phyloP scores from a whole-genome alignment of 1,140 invertebrate species.

The Brachionus manjavacas region DNA sequence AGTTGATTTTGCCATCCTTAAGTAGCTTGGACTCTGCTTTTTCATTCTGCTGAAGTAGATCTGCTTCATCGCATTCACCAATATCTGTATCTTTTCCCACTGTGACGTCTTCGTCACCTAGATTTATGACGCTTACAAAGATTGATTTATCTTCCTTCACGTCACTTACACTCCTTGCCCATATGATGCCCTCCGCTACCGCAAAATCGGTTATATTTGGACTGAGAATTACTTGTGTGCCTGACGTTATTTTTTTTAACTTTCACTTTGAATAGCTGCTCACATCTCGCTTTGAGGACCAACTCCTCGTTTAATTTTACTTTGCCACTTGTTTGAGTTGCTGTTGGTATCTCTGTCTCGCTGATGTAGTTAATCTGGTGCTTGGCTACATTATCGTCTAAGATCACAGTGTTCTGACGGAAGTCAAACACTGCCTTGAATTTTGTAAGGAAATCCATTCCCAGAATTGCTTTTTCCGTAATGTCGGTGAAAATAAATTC shows the following conservation, averaged over 20 bases:
- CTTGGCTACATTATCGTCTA: too few relatives aligned
- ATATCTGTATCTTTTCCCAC: not conserved
- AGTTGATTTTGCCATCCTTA: not conserved
- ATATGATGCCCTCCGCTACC: not conserved
- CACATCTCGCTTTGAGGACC: not conserved
- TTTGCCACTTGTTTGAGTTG: not conserved
- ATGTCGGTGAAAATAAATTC: too few relatives aligned
- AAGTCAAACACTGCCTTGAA: too few relatives aligned
- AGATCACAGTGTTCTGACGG: too few relatives aligned
- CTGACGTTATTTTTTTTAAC: not conserved
- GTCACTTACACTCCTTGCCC: not conserved
- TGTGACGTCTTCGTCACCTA: not conserved
- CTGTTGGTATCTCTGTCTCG: too few relatives aligned
- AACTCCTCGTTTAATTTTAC: not conserved
- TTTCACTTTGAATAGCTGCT: not conserved
- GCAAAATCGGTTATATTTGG: not conserved
- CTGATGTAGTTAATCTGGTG: too few relatives aligned
- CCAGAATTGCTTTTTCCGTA: too few relatives aligned
- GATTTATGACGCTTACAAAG: not conserved
- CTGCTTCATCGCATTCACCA: not conserved
- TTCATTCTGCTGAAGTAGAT: not conserved
- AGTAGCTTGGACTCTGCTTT: not conserved
- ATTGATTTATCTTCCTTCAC: not conserved
- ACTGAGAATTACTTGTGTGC: not conserved
- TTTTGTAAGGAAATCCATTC: too few relatives aligned